A percentile compares a stretch with the other conserved stretches of the same genome.
phyloP scores from a whole-genome alignment of 2,113 vertebrate genomes.

The Catharus minimus region DNA sequence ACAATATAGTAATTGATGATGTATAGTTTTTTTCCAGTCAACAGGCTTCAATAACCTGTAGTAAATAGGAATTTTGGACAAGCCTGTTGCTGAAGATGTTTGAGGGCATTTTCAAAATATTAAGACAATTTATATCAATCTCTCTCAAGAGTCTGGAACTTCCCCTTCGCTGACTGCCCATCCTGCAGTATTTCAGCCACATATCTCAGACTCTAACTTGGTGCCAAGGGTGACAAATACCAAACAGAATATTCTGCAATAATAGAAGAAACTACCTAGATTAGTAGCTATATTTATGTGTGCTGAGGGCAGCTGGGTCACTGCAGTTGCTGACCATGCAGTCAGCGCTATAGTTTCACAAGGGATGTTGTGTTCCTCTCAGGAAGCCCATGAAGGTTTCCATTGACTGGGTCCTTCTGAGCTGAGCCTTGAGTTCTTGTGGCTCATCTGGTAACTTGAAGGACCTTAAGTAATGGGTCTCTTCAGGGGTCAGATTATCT shows the following conservation, averaged over 20 bases:
- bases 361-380: neutral
- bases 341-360: fast-evolving
- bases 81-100: neutral
- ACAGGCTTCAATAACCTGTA: neutral
- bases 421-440: neutral
- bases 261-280: neutral
- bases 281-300: neutral
- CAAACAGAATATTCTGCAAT: neutral
- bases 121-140: neutral
- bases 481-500: neutral
- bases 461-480: neutral
- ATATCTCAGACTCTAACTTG: neutral
- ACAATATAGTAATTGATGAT: neutral
- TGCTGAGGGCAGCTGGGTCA: neutral
- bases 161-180: neutral
- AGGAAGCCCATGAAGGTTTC: neutral
- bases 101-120: neutral
- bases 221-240: neutral
- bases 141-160: neutral
- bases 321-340: neutral
- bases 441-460: neutral
- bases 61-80: neutral
- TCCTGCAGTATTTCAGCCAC: neutral
- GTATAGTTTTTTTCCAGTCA: neutral
- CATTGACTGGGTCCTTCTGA: neutral